phyloP scores from a whole-genome alignment of 2,113 vertebrate species.

The Psilopsiagon aymara region DNA sequence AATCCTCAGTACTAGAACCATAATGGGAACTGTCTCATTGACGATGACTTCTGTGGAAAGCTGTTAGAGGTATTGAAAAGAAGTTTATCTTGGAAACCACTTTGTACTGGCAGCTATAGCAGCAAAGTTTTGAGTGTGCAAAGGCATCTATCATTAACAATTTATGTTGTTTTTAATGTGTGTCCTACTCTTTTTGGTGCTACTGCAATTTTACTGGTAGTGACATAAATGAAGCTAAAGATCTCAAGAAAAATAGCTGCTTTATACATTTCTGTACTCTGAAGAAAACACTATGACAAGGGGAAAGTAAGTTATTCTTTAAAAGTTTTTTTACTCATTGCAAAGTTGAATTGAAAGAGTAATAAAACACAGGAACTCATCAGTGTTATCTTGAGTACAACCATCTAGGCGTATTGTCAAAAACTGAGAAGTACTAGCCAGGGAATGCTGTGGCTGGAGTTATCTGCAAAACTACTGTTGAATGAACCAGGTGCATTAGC shows the following conservation, averaged over 20 bases:
- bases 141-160: neutral
- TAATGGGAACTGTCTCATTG: neutral
- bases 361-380: neutral
- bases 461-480: neutral
- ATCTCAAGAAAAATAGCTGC: neutral
- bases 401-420: neutral
- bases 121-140: neutral
- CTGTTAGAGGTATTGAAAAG: neutral
- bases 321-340: neutral
- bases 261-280: neutral
- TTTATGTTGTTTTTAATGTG: neutral
- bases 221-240: neutral
- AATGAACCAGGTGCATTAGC: neutral
- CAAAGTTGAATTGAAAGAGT: neutral
- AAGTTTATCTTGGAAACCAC: neutral
- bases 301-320: neutral
- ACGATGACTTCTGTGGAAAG: neutral
- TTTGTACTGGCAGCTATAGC: neutral
- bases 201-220: neutral
- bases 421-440: neutral
- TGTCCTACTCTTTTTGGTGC: neutral
- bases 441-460: neutral
- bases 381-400: neutral
- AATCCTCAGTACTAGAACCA: neutral
- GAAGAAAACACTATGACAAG: neutral